Evolutionary conservation across 2,113 vertebrate species (phyloP).

Genomic region (Tragelaphus buxtoni): DNA sequence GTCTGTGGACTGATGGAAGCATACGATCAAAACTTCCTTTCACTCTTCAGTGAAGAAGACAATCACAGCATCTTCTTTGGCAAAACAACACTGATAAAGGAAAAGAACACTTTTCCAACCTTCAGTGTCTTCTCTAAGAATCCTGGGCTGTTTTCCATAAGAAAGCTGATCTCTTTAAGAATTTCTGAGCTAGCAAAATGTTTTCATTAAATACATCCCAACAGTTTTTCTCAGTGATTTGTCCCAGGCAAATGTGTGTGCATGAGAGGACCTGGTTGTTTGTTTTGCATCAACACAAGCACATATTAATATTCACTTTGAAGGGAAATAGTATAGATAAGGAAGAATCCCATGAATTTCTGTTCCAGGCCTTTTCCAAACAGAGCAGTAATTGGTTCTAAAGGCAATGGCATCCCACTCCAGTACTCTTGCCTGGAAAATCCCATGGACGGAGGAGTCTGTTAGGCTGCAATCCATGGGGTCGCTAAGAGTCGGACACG

Average conservation of each 20-base stretch:
- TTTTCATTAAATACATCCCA: neutral
- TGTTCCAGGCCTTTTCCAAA: neutral
- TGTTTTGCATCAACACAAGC: neutral
- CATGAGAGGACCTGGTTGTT: neutral
- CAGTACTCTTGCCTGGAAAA: no score
- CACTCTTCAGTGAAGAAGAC: neutral
- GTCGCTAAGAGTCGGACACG: no score
- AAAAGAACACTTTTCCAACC: neutral
- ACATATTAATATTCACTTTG: neutral
- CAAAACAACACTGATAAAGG: neutral
- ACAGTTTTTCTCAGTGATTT: neutral
- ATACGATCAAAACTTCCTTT: neutral
- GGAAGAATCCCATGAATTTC: neutral
- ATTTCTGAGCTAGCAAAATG: constrained; percentile 14
- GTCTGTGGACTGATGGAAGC: neutral
- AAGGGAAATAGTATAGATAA: neutral
- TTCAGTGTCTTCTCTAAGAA: neutral
- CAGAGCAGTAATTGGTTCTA: neutral
- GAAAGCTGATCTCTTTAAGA: constrained; percentile 11
- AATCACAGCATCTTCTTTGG: neutral
- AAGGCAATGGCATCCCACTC: no score
- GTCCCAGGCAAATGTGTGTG: neutral
- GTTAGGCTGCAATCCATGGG: no score
- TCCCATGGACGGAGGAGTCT: no score
- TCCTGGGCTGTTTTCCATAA: neutral